These are phyloP conservation scores for Butastur rufipennis DNA, from an alignment of 2,113 vertebrate genomes.

Conservation along the genomic window DNA sequence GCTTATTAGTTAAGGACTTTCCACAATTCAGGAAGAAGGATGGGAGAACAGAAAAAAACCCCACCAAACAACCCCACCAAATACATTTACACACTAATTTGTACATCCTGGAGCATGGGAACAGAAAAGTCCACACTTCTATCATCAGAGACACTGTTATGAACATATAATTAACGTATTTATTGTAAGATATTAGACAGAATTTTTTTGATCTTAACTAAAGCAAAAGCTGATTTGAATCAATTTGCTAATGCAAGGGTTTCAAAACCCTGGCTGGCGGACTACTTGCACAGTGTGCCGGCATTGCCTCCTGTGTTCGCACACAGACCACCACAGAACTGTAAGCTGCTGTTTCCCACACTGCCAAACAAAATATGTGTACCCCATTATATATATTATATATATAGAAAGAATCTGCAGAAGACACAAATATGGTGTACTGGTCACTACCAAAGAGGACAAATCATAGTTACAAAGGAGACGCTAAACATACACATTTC, in stretches of 20 bases:
- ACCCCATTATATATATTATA: rapidly evolving
- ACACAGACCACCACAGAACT: neutral
- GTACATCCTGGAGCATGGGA: neutral
- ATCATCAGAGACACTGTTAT: neutral
- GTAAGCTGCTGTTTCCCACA: neutral
- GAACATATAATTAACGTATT: neutral
- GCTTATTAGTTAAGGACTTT: neutral
- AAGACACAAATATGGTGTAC: neutral
- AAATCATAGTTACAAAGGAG: neutral
- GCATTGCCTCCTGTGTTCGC: neutral
- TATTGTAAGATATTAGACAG: neutral
- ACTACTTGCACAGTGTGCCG: rapidly evolving
- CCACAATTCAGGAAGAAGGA: neutral
- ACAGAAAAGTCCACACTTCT: neutral
- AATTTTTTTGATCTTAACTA: neutral
- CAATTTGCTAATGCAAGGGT: neutral
- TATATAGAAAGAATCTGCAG: neutral
- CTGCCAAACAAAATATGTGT: neutral
- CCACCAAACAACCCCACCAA: neutral
- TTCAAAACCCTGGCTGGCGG: no score
- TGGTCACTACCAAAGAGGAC: neutral
- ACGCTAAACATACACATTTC: rapidly evolving
- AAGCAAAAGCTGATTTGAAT: neutral
- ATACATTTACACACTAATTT: neutral
- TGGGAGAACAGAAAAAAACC: neutral